Percentiles rank a stretch among this genome's conserved stretches.
Evolutionary conservation across 2,888 invertebrate species (phyloP).

Genomic region (Diabrotica balteata): DNA sequence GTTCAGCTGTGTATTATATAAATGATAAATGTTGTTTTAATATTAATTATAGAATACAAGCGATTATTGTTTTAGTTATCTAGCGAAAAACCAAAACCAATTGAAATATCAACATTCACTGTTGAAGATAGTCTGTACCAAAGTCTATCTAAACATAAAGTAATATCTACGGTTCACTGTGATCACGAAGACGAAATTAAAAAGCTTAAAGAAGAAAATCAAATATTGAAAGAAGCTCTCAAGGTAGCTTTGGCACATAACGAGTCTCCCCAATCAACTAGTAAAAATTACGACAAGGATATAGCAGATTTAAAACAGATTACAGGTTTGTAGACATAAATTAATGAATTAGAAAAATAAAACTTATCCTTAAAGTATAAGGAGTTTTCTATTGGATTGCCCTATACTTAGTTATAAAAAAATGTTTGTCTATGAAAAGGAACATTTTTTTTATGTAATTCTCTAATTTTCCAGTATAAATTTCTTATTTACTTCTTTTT

Average conservation of each 20-base stretch:
- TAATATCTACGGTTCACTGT: background rate
- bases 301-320: slow-evolving; percentile 41
- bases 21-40: no score
- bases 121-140: slow-evolving; percentile 16
- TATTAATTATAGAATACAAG: no score
- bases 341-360: background rate
- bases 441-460: no score
- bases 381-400: no score
- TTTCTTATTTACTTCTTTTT: no score
- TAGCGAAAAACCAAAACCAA: slow-evolving; percentile 27
- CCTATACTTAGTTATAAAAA: no score
- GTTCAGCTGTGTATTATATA: no score
- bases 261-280: slow-evolving; percentile 5
- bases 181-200: slow-evolving; percentile 37
- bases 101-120: slow-evolving; percentile 12
- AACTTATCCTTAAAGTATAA: no score
- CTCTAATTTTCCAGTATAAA: no score
- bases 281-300: slow-evolving; percentile 43
- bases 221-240: slow-evolving; percentile 44
- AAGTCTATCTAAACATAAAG: slow-evolving; percentile 10
- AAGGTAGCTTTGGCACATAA: slow-evolving; percentile 41
- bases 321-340: slow-evolving; percentile 8
- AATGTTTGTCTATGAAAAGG: no score
- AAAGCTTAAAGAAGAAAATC: slow-evolving; percentile 45
- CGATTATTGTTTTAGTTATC: slow-evolving; percentile 36